A percentile compares a stretch with the other conserved stretches of the same genome.
Conservation (phyloP, 2,888 invertebrate species). For the Villa cingulata region DNA sequence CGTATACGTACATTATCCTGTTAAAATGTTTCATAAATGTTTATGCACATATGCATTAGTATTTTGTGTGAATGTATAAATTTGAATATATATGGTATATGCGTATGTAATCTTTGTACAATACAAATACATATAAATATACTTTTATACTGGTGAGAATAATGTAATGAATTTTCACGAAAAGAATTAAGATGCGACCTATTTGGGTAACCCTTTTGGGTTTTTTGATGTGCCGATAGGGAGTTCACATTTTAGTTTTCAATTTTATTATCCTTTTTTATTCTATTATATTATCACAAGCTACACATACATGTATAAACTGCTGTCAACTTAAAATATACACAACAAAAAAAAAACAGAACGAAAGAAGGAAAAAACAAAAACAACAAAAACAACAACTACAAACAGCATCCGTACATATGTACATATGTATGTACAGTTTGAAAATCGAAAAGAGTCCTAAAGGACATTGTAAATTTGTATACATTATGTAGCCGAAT, state of each 20-base stretch:
- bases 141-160: slow-evolving; percentile 1
- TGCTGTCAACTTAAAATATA: background rate
- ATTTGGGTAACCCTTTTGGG: slow-evolving; percentile 3
- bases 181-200: slow-evolving; percentile 7
- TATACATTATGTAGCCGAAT: background rate
- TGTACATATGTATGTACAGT: background rate
- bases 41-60: no score
- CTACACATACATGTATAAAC: no score
- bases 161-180: slow-evolving; percentile 8
- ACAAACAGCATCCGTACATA: no score
- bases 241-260: background rate
- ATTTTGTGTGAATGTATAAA: no score
- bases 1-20: no score
- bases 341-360: background rate
- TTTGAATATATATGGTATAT: no score
- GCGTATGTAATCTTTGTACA: no score
- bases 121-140: background rate
- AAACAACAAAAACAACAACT: no score
- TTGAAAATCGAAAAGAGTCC: background rate
- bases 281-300: background rate
- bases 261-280: no score
- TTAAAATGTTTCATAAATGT: no score
- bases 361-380: no score
- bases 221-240: slow-evolving; percentile 1
- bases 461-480: no score